Evolutionary conservation across 2,888 invertebrate genomes (phyloP), one percentile per base, ranked within the genome.

Genomic region (Brachypterus glaber): DNA sequence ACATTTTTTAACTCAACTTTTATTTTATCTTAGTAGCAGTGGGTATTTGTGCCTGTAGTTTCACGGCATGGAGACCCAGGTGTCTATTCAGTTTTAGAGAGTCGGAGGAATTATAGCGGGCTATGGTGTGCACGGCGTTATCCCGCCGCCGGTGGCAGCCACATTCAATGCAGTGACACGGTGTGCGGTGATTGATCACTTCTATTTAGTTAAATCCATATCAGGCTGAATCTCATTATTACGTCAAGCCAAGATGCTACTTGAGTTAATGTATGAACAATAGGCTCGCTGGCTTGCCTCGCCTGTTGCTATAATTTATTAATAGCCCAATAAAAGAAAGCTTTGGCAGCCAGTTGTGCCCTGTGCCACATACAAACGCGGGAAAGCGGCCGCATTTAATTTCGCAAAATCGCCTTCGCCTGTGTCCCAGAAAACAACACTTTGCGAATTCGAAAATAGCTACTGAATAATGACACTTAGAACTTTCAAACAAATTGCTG

Each of bases 241-340:
- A 64, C 63, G 64, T 65, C 65, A 64, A 58, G 60, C 60, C 65
- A 64, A 64, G 63, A 65, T 65, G 65, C 61, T 63, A 62, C 64
- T 62, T 62, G 59, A 63, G 63, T 64, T 65, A 63, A 64, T 63
- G 62, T 61, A 60, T 60, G 62, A 62, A 62, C 61, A 62, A 62
- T 62, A 62, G 62, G 60, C 59, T 55, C 55, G 52, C 57, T 55
- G 54, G 55, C 54, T 54, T 55, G 55, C 56, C 53, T 55, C 60
- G 64, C 63, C 63, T 65, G 63, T 64, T 64, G 64, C 64, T 61
- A 63, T 65, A 66, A 66, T 64, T 64, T 64, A 66, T 66, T 66
- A 66, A 66, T 64, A 59, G 62, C 60, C 60, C 59, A 62, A 64
- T 65, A 66, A 65, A 65, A 65, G 63, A 64, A 63, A 45, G 45